phyloP scores from a whole-genome alignment of 2,113 vertebrate species.

The Hoplias malabaricus region DNA sequence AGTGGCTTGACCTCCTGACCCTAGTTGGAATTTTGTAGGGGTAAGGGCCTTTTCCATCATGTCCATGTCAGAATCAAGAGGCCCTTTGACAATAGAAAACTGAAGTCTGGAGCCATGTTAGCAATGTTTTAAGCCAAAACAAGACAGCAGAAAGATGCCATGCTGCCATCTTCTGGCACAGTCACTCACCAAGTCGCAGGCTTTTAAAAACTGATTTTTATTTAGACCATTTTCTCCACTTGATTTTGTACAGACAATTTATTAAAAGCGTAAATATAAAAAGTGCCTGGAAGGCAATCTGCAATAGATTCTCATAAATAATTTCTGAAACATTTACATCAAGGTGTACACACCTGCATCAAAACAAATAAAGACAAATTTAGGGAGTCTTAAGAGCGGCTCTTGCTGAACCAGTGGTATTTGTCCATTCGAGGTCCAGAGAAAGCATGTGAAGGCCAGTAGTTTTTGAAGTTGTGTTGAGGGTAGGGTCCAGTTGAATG shows the following conservation, averaged over 20 bases:
- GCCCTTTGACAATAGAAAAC: too few species aligned
- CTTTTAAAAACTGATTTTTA: conserved; percentile 30
- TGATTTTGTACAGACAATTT: conserved; percentile 14
- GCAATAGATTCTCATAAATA: conserved; percentile 27
- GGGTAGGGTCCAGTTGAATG: conserved; percentile 54
- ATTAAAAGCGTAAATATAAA: conserved; percentile 18
- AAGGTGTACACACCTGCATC: conserved; percentile 15
- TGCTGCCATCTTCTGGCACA: conserved; percentile 23
- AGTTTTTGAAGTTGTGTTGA: conserved; percentile 71
- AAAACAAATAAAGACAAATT: background rate
- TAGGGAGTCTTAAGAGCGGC: conserved; percentile 57
- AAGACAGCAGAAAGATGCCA: too few species aligned
- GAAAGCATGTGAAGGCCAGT: conserved; percentile 65
- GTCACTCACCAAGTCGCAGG: background rate
- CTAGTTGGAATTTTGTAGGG: too few species aligned
- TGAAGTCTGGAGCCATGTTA: too few species aligned
- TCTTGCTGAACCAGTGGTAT: conserved; percentile 92
- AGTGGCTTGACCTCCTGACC: too few species aligned
- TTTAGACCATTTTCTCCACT: conserved; percentile 19
- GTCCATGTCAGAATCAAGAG: background rate
- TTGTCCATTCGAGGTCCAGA: conserved; percentile 79
- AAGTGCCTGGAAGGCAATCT: conserved; percentile 8
- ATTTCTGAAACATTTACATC: conserved; percentile 31
- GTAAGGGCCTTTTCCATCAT: too few species aligned
- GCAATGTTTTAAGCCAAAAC: too few species aligned